These are phyloP conservation scores for Platyrinchus mystaceus DNA, from an alignment of 2,797 vertebrate genomes.

Conservation along the genomic window DNA sequence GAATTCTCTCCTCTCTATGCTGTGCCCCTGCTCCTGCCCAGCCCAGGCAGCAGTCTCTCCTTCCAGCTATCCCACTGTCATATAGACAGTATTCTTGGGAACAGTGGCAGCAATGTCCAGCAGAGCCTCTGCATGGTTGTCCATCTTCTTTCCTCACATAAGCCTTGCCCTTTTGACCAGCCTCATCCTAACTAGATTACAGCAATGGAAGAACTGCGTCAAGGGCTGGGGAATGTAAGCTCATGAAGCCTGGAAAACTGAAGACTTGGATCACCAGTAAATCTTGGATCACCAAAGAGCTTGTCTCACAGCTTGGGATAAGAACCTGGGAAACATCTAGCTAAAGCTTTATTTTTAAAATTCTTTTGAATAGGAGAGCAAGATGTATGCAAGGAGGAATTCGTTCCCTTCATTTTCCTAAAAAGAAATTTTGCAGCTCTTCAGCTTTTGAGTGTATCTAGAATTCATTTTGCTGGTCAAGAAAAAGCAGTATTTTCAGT, in stretches of 20 bases:
- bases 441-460: background rate
- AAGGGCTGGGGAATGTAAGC: fast-evolving
- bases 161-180: background rate
- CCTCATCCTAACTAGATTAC: background rate
- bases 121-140: background rate
- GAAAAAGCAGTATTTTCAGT: background rate
- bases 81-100: too few relatives aligned
- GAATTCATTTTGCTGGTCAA: background rate
- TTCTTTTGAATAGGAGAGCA: background rate
- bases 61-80: background rate
- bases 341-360: background rate
- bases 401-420: background rate
- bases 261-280: background rate
- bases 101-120: background rate
- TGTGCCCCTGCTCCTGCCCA: background rate
- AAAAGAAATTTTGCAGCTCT: background rate
- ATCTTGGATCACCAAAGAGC: background rate
- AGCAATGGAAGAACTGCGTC: background rate
- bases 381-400: background rate
- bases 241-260: background rate
- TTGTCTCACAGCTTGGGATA: background rate
- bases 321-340: background rate
- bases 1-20: background rate
- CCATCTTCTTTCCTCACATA: background rate
- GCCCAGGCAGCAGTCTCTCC: background rate